Conservation (phyloP, 2,888 invertebrate species). For the Leptinotarsa peninsularis region DNA sequence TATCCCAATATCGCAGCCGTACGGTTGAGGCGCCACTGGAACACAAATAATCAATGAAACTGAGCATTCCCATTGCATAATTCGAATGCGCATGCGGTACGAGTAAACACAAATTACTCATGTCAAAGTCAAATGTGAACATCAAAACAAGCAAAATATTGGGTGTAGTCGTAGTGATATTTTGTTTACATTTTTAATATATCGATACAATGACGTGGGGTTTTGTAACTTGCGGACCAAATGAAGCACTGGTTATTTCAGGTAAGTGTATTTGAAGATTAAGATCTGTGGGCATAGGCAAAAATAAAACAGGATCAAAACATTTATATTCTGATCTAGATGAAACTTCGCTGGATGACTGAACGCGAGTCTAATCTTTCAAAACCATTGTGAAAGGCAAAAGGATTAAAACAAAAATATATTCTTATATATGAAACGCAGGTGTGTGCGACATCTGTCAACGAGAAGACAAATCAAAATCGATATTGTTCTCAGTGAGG, state of each 20-base stretch:
- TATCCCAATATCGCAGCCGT: neutral
- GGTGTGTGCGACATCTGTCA: neutral
- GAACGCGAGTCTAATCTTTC: neutral
- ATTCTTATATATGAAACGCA: neutral
- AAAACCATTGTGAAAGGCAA: neutral
- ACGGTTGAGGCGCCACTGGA: neutral
- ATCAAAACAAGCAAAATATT: slow-evolving; percentile 4
- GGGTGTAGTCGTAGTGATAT: slow-evolving; percentile 25
- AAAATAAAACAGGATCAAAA: neutral
- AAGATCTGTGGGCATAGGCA: neutral
- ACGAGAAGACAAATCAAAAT: neutral
- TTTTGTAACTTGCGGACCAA: slow-evolving; percentile 94
- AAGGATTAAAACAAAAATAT: neutral
- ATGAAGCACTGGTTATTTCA: slow-evolving; percentile 94
- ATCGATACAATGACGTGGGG: slow-evolving; percentile 72
- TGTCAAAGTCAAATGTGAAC: slow-evolving; percentile 7
- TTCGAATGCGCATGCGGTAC: slow-evolving; percentile 33
- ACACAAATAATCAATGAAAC: slow-evolving; percentile 28
- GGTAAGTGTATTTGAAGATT: slow-evolving; percentile 71
- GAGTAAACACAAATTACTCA: neutral
- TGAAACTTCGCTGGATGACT: neutral
- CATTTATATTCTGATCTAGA: neutral
- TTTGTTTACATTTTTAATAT: slow-evolving; percentile 5
- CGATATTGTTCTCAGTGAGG: too few species aligned
- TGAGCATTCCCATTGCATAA: neutral